phyloP scores from a whole-genome alignment of 1,140 invertebrate species.

The Zaprionus taronus region DNA sequence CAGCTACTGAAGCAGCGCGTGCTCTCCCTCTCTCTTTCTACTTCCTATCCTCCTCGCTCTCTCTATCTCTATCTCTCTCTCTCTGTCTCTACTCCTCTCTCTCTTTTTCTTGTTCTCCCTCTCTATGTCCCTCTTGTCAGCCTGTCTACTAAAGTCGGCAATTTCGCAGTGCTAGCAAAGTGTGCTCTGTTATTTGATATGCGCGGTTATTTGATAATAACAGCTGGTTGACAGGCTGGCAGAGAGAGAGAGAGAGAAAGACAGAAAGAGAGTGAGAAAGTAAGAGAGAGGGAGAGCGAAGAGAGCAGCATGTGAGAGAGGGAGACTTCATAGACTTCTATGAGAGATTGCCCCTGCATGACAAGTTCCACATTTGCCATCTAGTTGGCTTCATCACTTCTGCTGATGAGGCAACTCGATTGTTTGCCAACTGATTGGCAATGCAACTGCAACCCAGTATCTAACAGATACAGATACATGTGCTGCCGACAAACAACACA shows the following conservation, averaged over 20 bases:
- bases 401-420: slow-evolving; percentile 72
- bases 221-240: slow-evolving; percentile 48
- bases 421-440: slow-evolving; percentile 68
- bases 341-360: slow-evolving; percentile 62
- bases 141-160: slow-evolving; percentile 34
- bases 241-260: neutral
- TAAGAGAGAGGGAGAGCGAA: neutral
- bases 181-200: slow-evolving; percentile 78
- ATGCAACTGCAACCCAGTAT: slow-evolving; percentile 30
- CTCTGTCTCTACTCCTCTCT: slow-evolving; percentile 1
- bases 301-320: neutral
- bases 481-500: neutral
- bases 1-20: slow-evolving; percentile 18
- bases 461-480: slow-evolving; percentile 15
- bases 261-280: neutral
- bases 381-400: slow-evolving; percentile 27
- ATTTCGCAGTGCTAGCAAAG: slow-evolving; percentile 67
- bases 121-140: slow-evolving; percentile 8
- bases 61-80: neutral
- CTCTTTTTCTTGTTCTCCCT: neutral
- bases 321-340: neutral
- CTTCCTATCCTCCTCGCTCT: neutral
- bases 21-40: neutral
- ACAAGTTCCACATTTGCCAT: slow-evolving; percentile 45
- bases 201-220: slow-evolving; percentile 80